Base-by-base conservation (phyloP, 2,888 invertebrate species). In the Nasonovia ribisnigri region DNA sequence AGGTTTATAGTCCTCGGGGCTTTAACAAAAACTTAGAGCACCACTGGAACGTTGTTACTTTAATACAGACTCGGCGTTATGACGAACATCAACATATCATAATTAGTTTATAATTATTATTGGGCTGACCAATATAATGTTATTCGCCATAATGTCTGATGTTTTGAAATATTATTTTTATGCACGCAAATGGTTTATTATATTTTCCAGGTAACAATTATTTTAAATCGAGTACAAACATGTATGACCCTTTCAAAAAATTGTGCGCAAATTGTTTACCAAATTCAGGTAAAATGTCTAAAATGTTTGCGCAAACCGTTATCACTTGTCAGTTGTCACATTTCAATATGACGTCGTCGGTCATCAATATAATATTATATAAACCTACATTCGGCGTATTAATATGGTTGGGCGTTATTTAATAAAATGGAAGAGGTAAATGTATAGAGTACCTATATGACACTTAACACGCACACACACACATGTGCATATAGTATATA, bases 401-500 rank as follows among this genome's bases (percentile, higher is more conserved):
- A 77, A 77, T 77, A 77, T 36, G 8, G 77, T 36, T 20, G 20
- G 77, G 6, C 8, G 36, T 77, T 77, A 77, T 77, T 77, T 77
- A 20, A 77, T 77, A 36, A 77, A 77, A 77, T 16, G 77, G 5
- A 42, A 77, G n/a, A 67, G 67, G 67, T 67, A 67, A 67, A 77
- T 77, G 36, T 77, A 20, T 36, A 77, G 36, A 77, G 77, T 36
- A 77, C 77, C 77, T 20, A 36, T 67, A 77, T 77, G 77, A 77
- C 77, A 77, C 77, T 77, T 77, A 77, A 20, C 77, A 77, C 36
- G 20, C 36, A 77, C 36, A 77, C 36, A 77, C 20, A 24, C 3
- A 36, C 6, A 1, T 1, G 0, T 1, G 6, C n/a, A n/a, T n/a
- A n/a, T n/a, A 6, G 11, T 29, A 3, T 60, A 10, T 67, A 0